phyloP scores from a whole-genome alignment of 2,113 vertebrate species.

The Steatornis caripensis region DNA sequence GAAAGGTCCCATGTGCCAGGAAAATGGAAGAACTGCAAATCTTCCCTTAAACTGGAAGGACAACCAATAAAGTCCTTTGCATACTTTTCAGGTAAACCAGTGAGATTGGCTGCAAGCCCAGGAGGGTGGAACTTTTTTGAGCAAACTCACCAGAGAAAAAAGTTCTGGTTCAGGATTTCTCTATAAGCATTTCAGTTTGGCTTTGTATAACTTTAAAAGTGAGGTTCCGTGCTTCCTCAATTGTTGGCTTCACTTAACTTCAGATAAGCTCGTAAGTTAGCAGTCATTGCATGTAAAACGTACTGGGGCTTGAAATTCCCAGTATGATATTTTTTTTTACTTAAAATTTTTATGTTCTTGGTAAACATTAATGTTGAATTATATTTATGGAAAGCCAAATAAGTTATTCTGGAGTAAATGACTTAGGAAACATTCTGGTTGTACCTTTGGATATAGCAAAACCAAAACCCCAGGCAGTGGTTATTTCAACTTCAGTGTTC shows the following conservation, averaged over 20 bases:
- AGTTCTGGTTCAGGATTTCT: not conserved
- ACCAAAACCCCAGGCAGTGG: not conserved
- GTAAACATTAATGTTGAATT: not conserved
- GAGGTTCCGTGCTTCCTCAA: not conserved
- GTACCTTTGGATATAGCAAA: not conserved
- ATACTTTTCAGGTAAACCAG: not conserved
- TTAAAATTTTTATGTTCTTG: not conserved
- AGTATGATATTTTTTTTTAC: too few relatives aligned
- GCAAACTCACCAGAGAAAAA: not conserved
- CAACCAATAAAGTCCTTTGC: not conserved
- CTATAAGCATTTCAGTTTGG: not conserved
- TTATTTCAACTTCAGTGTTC: not conserved
- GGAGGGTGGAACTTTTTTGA: not conserved
- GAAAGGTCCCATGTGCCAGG: not conserved
- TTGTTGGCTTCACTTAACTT: not conserved
- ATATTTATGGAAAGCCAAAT: not conserved
- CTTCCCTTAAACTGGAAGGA: not conserved
- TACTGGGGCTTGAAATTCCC: not conserved
- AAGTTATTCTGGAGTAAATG: not conserved
- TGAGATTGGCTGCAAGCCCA: not conserved
- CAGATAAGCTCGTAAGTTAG: not conserved
- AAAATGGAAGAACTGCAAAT: not conserved
- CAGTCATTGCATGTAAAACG: not conserved
- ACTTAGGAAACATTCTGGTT: not conserved
- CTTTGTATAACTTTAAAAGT: not conserved